A percentile compares a stretch with the other conserved stretches of the same genome.
These are phyloP conservation scores for Bovichtus diacanthus DNA, from an alignment of 2,797 vertebrate genomes.

Conservation along the genomic window DNA sequence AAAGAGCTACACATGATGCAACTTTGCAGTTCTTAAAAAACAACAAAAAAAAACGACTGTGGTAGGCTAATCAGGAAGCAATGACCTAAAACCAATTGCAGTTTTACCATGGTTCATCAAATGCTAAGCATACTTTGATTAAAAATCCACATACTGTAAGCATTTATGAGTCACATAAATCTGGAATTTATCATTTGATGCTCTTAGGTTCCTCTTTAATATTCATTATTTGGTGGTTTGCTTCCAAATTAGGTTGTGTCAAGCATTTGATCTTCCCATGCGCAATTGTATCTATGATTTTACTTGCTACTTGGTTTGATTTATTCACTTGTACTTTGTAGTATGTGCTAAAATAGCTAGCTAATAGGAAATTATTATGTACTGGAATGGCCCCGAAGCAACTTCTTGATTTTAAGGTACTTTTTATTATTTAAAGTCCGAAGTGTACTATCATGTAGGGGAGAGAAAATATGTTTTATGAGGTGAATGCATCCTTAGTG, in stretches of 20 bases:
- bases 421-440: background rate
- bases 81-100: constrained; percentile 33
- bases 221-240: background rate
- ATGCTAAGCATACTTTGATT: background rate
- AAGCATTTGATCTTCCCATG: background rate
- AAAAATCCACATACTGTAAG: background rate
- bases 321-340: background rate
- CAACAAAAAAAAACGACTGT: constrained; percentile 7
- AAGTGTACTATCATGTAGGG: background rate
- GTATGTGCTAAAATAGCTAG: background rate
- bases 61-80: constrained; percentile 50
- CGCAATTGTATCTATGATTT: background rate
- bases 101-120: constrained; percentile 41
- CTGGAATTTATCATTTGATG: too few species aligned
- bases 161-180: background rate
- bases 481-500: background rate
- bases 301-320: background rate
- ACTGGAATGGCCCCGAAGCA: background rate
- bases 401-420: background rate
- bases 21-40: constrained; percentile 33
- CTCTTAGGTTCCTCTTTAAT: too few species aligned
- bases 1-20: constrained; percentile 44
- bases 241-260: background rate
- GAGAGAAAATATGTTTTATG: background rate
- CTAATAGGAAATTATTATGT: too few species aligned